phyloP scores from a whole-genome alignment of 2,888 invertebrate species.

The Metallyticus violacea region DNA sequence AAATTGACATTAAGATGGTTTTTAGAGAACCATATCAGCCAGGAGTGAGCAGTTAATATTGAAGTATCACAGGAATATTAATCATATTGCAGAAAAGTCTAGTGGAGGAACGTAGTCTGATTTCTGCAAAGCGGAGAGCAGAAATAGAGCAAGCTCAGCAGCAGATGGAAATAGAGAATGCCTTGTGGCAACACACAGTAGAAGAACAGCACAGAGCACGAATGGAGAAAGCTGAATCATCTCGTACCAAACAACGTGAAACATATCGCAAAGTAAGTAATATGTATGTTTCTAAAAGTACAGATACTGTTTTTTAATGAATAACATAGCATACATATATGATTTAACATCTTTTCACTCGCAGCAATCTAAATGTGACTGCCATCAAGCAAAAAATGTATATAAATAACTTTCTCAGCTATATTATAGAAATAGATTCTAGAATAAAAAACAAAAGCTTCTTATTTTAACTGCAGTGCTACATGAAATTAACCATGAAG shows the following conservation, averaged over 20 bases:
- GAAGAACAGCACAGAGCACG: constrained; percentile 34
- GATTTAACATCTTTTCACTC: not conserved
- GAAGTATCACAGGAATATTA: not conserved
- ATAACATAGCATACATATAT: no score
- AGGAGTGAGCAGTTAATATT: not conserved
- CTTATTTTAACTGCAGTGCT: no score
- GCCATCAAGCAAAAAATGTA: no score
- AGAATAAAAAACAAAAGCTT: no score
- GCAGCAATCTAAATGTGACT: no score
- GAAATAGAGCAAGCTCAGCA: constrained; percentile 35
- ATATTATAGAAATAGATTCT: no score
- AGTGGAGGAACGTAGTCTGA: constrained; percentile 33
- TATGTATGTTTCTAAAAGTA: not conserved
- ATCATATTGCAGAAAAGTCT: constrained; percentile 33
- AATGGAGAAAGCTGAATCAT: constrained; percentile 34
- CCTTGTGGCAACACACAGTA: constrained; percentile 34
- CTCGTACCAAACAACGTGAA: constrained; percentile 31
- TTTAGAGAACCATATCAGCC: no score
- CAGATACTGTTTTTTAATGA: not conserved
- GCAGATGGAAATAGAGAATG: constrained; percentile 34
- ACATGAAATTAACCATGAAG: no score
- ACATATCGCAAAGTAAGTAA: constrained; percentile 35
- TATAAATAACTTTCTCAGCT: no score
- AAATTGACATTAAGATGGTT: no score
- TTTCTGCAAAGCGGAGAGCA: constrained; percentile 31